Conservation (phyloP, 2,113 vertebrate genomes). For the Heterochromis multidens region DNA sequence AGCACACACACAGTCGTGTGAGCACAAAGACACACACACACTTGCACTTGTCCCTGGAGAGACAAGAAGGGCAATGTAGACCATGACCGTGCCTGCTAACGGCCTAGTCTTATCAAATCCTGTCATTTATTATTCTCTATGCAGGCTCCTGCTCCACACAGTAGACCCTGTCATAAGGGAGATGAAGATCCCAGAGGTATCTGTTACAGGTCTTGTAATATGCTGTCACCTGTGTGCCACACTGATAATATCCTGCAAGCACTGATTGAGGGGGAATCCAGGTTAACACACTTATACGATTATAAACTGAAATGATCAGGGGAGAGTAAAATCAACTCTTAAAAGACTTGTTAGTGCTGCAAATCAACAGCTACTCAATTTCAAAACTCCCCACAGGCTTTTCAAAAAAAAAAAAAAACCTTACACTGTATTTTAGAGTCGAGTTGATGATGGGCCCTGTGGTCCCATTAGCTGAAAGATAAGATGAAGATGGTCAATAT, state of each 20-base stretch:
- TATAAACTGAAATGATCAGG: conserved; percentile 26
- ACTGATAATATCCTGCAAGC: conserved; percentile 30
- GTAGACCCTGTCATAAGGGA: conserved; percentile 62
- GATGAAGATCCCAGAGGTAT: conserved; percentile 63
- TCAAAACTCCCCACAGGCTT: conserved; percentile 58
- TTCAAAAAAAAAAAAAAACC: background rate
- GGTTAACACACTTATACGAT: conserved; percentile 47
- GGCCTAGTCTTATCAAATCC: conserved; percentile 63
- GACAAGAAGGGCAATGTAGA: conserved; percentile 64
- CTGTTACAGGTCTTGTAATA: conserved; percentile 57
- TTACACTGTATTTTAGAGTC: conserved; percentile 30
- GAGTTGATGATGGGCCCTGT: conserved; percentile 65
- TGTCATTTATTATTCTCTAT: conserved; percentile 68
- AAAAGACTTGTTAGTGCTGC: conserved; percentile 57
- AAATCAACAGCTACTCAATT: conserved; percentile 71
- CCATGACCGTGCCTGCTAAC: conserved; percentile 67
- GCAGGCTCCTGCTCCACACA: conserved; percentile 49
- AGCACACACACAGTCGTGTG: conserved; percentile 1
- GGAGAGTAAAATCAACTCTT: conserved; percentile 42
- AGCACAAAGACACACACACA: conserved; percentile 15
- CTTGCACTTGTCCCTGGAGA: conserved; percentile 56
- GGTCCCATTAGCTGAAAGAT: conserved; percentile 67
- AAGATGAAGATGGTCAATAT: conserved; percentile 68
- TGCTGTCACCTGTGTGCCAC: conserved; percentile 59
- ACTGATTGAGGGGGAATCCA: conserved; percentile 56